Evolutionary conservation across 1,140 invertebrate species (phyloP).

Genomic region (Macrocentrus cingulum): DNA sequence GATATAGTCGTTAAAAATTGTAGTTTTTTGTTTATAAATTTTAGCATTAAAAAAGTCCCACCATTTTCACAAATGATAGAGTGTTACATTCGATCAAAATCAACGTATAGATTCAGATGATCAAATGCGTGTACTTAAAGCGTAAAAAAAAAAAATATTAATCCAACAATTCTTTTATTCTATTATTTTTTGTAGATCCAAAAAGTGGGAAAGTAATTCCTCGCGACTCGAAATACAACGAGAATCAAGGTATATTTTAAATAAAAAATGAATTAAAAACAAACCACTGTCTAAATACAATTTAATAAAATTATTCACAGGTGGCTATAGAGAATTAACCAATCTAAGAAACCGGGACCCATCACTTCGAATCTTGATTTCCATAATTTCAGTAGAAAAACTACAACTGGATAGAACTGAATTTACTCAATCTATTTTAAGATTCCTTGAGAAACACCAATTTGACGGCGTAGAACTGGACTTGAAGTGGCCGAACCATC

Average conservation of each 20-base stretch:
- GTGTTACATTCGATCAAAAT: too few species aligned
- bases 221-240: conserved; percentile 61
- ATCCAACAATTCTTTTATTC: background rate
- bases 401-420: conserved; percentile 28
- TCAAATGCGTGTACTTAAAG: too few species aligned
- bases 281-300: conserved; percentile 10
- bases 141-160: too few species aligned
- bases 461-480: conserved; percentile 68
- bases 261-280: background rate
- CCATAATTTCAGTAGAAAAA: conserved; percentile 33
- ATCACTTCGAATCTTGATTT: conserved; percentile 56
- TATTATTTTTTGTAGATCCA: conserved; percentile 56
- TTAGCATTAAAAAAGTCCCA: too few species aligned
- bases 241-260: conserved; percentile 48
- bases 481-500: conserved; percentile 58
- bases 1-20: too few species aligned
- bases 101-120: too few species aligned
- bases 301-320: conserved; percentile 39
- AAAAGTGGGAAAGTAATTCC: conserved; percentile 64
- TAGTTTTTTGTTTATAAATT: too few species aligned
- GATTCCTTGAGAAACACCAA: conserved; percentile 59
- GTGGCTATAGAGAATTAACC: conserved; percentile 61
- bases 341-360: conserved; percentile 62
- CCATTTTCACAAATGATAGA: too few species aligned
- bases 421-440: conserved; percentile 52